Percentiles rank a stretch among this genome's conserved stretches.
These are phyloP conservation scores for Nixonia krombeini DNA, from an alignment of 1,140 invertebrate species.

Conservation along the genomic window DNA sequence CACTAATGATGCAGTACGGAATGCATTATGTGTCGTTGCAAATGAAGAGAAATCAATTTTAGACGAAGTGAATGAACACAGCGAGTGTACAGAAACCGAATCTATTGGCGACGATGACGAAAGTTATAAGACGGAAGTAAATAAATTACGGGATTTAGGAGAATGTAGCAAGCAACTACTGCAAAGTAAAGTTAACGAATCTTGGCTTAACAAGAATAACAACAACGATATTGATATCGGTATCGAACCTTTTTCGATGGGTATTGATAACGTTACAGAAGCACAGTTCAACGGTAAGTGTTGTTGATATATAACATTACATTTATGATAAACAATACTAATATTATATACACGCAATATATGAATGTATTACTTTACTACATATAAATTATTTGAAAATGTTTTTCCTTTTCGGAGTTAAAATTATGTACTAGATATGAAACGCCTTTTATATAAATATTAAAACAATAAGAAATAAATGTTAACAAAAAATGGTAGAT, in stretches of 20 bases:
- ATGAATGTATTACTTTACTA: not conserved
- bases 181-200: conserved; percentile 40
- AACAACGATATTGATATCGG: conserved; percentile 38
- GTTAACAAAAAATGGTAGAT: not conserved
- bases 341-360: too few species aligned
- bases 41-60: conserved; percentile 10
- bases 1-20: conserved; percentile 16
- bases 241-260: conserved; percentile 20
- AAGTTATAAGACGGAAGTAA: conserved; percentile 60
- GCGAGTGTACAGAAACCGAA: conserved; percentile 31
- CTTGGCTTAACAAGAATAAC: conserved; percentile 26
- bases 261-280: conserved; percentile 45
- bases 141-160: conserved; percentile 58
- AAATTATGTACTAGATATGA: not conserved
- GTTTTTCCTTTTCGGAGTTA: not conserved
- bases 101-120: conserved; percentile 48
- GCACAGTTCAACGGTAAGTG: conserved; percentile 59
- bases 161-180: conserved; percentile 60
- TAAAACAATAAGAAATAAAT: not conserved
- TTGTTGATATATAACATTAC: not conserved
- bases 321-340: not conserved
- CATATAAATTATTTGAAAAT: not conserved
- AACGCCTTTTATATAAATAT: not conserved
- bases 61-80: conserved; percentile 2
- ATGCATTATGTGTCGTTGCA: too few species aligned